These are phyloP conservation scores for Steromphala cineraria DNA, from an alignment of 2,888 invertebrate species.

Conservation along the genomic window DNA sequence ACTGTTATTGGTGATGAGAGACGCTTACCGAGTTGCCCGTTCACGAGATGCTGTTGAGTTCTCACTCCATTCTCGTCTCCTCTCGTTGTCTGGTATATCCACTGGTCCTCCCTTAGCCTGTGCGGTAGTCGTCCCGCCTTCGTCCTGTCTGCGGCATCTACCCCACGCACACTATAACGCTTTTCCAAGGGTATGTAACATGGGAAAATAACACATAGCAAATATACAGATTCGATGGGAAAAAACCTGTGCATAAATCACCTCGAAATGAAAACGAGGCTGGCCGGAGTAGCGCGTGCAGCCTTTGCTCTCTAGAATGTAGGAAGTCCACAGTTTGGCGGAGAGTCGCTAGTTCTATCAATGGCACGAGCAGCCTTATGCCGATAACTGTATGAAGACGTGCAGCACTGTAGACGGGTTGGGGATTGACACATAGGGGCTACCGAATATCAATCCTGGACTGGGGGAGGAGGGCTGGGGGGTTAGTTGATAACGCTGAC, in stretches of 20 bases:
- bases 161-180: not conserved
- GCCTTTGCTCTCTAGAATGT: constrained; percentile 21
- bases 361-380: too few species aligned
- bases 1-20: too few species aligned
- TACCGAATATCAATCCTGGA: too few species aligned
- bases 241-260: constrained; percentile 59
- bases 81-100: not conserved
- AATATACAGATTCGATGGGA: constrained; percentile 11
- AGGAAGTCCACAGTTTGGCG: not conserved
- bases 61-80: not conserved
- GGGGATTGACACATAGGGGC: too few species aligned
- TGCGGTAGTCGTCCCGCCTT: not conserved
- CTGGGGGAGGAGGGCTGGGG: too few species aligned
- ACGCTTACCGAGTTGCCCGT: constrained; percentile 1
- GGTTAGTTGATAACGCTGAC: too few species aligned
- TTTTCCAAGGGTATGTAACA: constrained; percentile 6
- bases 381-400: too few species aligned
- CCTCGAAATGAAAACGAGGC: constrained; percentile 59
- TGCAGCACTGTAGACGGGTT: too few species aligned
- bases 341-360: not conserved
- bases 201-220: constrained; percentile 23
- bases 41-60: not conserved
- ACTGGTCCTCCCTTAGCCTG: not conserved
- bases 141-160: not conserved
- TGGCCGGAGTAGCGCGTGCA: constrained; percentile 40